Percentiles rank a stretch among this genome's conserved stretches.
phyloP scores from a whole-genome alignment of 2,797 vertebrate species.

The Micropoecilia bifurca region DNA sequence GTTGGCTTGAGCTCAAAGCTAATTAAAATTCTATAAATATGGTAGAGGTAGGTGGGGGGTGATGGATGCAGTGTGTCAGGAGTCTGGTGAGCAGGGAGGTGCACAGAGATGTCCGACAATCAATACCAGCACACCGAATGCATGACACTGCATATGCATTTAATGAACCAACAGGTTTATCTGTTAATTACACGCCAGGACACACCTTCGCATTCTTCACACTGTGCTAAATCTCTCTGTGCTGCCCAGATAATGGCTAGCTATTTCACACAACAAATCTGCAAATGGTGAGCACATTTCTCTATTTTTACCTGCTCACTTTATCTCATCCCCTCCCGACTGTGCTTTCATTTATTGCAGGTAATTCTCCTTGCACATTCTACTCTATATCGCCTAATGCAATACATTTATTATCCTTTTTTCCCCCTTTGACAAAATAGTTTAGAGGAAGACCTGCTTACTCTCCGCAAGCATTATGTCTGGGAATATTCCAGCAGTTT shows the following conservation, averaged over 20 bases:
- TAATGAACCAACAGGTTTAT: slow-evolving; percentile 85
- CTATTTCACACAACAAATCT: slow-evolving; percentile 78
- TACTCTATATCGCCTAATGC: slow-evolving; percentile 53
- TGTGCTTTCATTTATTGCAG: slow-evolving; percentile 64
- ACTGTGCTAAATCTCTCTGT: slow-evolving; percentile 67
- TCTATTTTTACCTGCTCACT: slow-evolving; percentile 56
- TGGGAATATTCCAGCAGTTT: slow-evolving; percentile 38
- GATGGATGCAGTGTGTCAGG: slow-evolving; percentile 87
- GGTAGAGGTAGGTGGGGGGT: slow-evolving; percentile 68
- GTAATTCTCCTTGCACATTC: slow-evolving; percentile 70
- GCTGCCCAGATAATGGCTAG: slow-evolving; percentile 76
- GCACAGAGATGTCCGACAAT: slow-evolving; percentile 76
- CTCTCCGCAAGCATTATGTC: slow-evolving; percentile 40
- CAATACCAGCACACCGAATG: slow-evolving; percentile 79
- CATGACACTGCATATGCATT: slow-evolving; percentile 85
- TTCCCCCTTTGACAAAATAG: slow-evolving; percentile 48
- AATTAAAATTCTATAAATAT: slow-evolving; percentile 94
- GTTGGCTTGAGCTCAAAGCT: slow-evolving; percentile 83
- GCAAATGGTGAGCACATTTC: slow-evolving; percentile 55
- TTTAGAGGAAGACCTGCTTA: slow-evolving; percentile 56
- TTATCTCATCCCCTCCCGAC: slow-evolving; percentile 70
- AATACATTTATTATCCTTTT: slow-evolving; percentile 53
- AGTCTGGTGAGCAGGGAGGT: slow-evolving; percentile 77
- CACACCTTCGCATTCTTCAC: slow-evolving; percentile 79
- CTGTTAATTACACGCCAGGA: slow-evolving; percentile 86